Conservation (phyloP, 2,797 vertebrate genomes). For the Gymnodraco acuticeps region DNA sequence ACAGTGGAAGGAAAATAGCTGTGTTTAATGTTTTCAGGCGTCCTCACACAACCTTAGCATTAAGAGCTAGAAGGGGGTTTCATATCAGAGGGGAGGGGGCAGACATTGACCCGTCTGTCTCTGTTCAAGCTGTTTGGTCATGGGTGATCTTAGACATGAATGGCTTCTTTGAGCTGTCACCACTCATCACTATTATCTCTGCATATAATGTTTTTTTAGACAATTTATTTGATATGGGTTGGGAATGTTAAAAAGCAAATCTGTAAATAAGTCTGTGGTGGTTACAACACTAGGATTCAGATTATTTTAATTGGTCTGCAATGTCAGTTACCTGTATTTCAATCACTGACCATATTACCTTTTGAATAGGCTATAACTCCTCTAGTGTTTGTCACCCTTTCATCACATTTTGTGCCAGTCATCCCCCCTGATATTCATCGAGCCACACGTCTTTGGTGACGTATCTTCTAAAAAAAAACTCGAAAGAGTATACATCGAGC, state of each 20-base stretch:
- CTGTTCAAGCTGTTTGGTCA: too few relatives aligned
- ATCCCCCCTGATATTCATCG: constrained; percentile 34
- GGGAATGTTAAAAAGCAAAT: neutral
- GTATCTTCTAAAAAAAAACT: constrained; percentile 36
- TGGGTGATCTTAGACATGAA: neutral
- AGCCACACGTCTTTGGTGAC: constrained; percentile 28
- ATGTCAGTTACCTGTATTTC: neutral
- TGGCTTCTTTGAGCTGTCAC: neutral
- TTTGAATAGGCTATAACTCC: neutral
- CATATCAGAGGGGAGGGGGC: neutral
- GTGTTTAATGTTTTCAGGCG: neutral
- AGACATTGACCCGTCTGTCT: too few relatives aligned
- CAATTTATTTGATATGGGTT: neutral
- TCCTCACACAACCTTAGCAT: neutral
- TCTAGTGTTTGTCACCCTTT: neutral
- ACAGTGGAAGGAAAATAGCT: neutral
- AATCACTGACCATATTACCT: neutral
- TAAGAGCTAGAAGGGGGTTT: neutral
- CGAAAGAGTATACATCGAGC: constrained; percentile 30
- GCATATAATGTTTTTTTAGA: neutral
- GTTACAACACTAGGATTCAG: neutral
- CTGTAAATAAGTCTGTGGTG: neutral
- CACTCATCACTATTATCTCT: neutral
- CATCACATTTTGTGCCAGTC: constrained; percentile 1
- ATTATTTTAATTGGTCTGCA: neutral